Evolutionary conservation across 2,888 invertebrate genomes (phyloP).

Genomic region (Fabriciana adippe): DNA sequence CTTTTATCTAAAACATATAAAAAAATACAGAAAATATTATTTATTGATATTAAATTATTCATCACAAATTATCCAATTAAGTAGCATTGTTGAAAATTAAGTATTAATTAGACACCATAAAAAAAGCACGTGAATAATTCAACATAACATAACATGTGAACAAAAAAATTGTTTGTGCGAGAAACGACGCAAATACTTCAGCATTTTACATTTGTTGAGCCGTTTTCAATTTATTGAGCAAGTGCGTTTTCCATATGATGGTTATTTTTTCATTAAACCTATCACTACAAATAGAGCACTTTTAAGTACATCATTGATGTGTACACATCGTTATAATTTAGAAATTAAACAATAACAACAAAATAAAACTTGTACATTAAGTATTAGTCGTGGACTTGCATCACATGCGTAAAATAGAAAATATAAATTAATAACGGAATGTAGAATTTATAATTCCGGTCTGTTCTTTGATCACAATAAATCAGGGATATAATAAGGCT

Average conservation of each 20-base stretch:
- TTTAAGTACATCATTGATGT: conserved; percentile 48
- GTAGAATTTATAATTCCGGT: conserved; percentile 80
- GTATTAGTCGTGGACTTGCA: conserved; percentile 81
- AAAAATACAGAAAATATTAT: conserved; percentile 30
- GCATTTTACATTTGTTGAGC: conserved; percentile 65
- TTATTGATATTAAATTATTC: conserved; percentile 9
- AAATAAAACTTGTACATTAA: conserved; percentile 53
- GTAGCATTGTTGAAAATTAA: conserved; percentile 32
- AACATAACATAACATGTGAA: conserved; percentile 49
- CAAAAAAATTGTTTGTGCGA: conserved; percentile 70
- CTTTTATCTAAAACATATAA: conserved; percentile 25
- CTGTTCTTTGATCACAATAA: conserved; percentile 76
- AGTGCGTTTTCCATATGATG: conserved; percentile 46
- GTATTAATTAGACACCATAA: conserved; percentile 54
- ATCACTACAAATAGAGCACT: conserved; percentile 51
- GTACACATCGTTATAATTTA: conserved; percentile 49
- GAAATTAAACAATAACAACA: conserved; percentile 59
- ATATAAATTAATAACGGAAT: conserved; percentile 75
- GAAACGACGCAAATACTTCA: conserved; percentile 46
- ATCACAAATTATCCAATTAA: conserved; percentile 23
- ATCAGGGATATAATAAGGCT: conserved; percentile 77
- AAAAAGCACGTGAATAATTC: conserved; percentile 57
- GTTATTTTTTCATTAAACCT: conserved; percentile 33
- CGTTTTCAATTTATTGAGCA: conserved; percentile 65
- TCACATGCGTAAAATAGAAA: conserved; percentile 73